Evolutionary conservation across 2,888 invertebrate genomes (phyloP).

Genomic region (Drosophila prolongata): DNA sequence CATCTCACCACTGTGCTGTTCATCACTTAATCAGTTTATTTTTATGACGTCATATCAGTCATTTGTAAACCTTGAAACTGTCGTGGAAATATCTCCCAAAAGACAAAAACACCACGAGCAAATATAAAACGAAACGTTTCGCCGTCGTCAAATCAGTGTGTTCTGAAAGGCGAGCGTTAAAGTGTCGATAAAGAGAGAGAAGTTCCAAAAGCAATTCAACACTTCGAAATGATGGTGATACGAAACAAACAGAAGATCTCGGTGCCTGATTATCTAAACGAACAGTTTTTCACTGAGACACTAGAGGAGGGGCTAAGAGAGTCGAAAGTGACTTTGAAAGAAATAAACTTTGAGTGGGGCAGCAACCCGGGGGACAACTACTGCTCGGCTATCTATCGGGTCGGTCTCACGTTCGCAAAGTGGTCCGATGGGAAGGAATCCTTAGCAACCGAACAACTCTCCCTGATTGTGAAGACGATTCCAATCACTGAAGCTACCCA

Average conservation of each 20-base stretch:
- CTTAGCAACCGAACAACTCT: conserved; percentile 50
- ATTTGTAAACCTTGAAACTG: conserved; percentile 22
- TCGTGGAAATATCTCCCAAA: conserved; percentile 8
- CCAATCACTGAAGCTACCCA: conserved; percentile 69
- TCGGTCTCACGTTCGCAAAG: conserved; percentile 57
- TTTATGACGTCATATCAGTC: conserved; percentile 26
- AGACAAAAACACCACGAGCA: conserved; percentile 1
- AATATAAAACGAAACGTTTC: conserved; percentile 29
- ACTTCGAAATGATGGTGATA: conserved; percentile 50
- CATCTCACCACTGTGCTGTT: conserved; percentile 6
- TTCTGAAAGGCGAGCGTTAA: conserved; percentile 9
- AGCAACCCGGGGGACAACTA: conserved; percentile 82
- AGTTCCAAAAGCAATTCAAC: too few species aligned
- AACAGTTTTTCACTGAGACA: conserved; percentile 73
- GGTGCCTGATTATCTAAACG: conserved; percentile 73
- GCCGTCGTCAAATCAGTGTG: conserved; percentile 14
- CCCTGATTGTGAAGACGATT: conserved; percentile 82
- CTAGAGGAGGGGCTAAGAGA: conserved; percentile 78
- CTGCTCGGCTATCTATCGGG: conserved; percentile 82
- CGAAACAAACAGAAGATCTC: conserved; percentile 65
- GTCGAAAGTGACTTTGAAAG: conserved; percentile 57
- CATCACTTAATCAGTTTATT: conserved; percentile 4
- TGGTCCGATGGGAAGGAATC: conserved; percentile 39
- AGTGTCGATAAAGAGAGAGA: not conserved
- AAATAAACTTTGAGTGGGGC: conserved; percentile 76